Evolutionary conservation across 2,888 invertebrate species (phyloP), one percentile per base, ranked within the genome.

Genomic region (Stictocephala bisonia): DNA sequence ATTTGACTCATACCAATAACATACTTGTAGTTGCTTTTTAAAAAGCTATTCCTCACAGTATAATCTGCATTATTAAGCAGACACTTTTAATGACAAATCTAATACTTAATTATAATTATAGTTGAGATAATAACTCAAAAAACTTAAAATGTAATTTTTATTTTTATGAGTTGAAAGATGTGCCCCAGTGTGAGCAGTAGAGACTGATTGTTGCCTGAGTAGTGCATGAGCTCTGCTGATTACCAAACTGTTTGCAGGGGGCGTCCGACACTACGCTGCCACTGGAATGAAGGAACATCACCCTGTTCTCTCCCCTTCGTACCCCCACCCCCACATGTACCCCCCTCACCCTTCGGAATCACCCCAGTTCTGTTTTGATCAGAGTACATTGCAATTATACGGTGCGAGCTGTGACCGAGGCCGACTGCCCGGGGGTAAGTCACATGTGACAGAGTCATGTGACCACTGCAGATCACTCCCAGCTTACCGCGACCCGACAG

Each of bases 331-430:
- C 88, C 85, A 87, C 88, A 84, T 87, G 87, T 82, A 85, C 86
- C 84, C 84, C 4, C 56, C 26, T 13, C 56, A 27, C 85, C 81
- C 84, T 83, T 81, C 82, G 81, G 53, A 69, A 15, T 56, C 69
- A 35, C 85, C 85, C 83, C 87, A 86, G 84, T 88, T 86, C 86
- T 87, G 87, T 86, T 88, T 87, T 84, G 87, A 88, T 85, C 87
- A 87, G 84, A 84, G 85, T 83, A 84, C 83, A 73, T 83, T 84
- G 80, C 82, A 83, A 81, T 81, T 84, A 79, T 85, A 85, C 83
- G 78, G 83, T 81, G 77, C 82, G 35, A 77, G 66, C 82, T 70
- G 70, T 71, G 71, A 73, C 64, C 24, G 74, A 67, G 68, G 82
- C 77, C 84, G 84, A 82, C 84, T 84, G 75, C 84, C 84, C 81